phyloP scores from a whole-genome alignment of 2,113 vertebrate species.

The Ophthalmolycus amberensis region DNA sequence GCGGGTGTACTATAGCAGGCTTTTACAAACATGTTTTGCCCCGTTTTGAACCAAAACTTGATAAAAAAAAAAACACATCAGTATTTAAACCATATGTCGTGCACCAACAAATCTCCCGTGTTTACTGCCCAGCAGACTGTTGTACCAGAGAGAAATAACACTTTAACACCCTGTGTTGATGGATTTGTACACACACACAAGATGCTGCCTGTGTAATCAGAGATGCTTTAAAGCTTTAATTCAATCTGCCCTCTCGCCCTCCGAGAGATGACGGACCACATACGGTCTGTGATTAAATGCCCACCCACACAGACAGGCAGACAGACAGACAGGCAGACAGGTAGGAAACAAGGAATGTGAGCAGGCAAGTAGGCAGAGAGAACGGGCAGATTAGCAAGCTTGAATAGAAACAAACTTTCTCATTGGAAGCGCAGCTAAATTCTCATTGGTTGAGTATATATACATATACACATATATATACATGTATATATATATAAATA shows the following conservation, averaged over 20 bases:
- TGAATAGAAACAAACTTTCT: not conserved
- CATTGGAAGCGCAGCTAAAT: not conserved
- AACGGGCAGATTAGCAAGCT: not conserved
- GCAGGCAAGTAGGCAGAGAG: conserved; percentile 24
- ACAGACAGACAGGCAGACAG: conserved; percentile 27
- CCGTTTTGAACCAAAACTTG: not conserved
- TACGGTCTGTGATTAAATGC: conserved; percentile 60
- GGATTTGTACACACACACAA: conserved; percentile 57
- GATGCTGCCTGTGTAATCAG: conserved; percentile 62
- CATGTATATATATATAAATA: no score
- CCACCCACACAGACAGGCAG: conserved; percentile 58
- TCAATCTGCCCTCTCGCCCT: conserved; percentile 56
- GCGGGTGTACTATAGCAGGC: not conserved
- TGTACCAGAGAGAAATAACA: conserved; percentile 24
- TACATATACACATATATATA: not conserved
- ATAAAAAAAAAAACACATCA: conserved; percentile 5
- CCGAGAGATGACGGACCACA: conserved; percentile 56
- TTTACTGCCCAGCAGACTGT: conserved; percentile 23
- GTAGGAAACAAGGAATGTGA: no score
- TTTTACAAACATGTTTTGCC: not conserved
- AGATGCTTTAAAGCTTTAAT: conserved; percentile 55
- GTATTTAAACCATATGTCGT: conserved; percentile 7
- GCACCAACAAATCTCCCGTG: conserved; percentile 20
- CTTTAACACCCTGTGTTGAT: conserved; percentile 51
- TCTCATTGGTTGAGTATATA: not conserved